A percentile compares a stretch with the other conserved stretches of the same genome.
phyloP scores from a whole-genome alignment of 2,113 vertebrate species.

The Lagopus muta region DNA sequence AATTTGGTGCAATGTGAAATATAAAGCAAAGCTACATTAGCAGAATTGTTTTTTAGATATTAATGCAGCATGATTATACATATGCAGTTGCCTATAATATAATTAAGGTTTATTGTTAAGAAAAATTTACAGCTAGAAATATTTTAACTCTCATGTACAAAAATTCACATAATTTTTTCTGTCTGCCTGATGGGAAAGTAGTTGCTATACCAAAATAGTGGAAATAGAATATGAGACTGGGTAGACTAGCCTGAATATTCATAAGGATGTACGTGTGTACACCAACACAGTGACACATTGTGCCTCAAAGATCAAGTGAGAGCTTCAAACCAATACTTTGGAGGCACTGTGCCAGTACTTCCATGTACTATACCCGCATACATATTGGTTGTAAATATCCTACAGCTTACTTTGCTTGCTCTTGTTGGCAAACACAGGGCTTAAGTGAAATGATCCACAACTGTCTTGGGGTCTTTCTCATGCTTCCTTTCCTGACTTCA shows the following conservation, averaged over 20 bases:
- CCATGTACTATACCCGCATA: rapidly evolving
- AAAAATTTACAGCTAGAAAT: not conserved
- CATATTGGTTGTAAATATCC: not conserved
- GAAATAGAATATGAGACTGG: not conserved
- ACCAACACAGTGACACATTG: not conserved
- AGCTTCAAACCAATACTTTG: not conserved
- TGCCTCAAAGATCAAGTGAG: not conserved
- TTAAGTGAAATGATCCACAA: not conserved
- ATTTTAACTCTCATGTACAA: not conserved
- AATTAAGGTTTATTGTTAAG: not conserved
- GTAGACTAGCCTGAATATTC: not conserved
- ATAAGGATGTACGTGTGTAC: not conserved
- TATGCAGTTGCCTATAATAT: not conserved
- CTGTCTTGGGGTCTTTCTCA: not conserved
- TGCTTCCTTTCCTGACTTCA: conserved; percentile 26
- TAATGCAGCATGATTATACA: not conserved
- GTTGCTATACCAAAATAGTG: not conserved
- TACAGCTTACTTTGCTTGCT: not conserved
- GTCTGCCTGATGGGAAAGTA: not conserved
- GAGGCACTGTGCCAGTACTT: not conserved
- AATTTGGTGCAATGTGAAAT: not conserved
- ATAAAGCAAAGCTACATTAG: not conserved
- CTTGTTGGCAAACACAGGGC: not conserved
- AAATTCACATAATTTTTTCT: not conserved
- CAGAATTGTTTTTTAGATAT: too few species aligned